Conservation (phyloP, 2,888 invertebrate species). For the Plebejus melissa region DNA sequence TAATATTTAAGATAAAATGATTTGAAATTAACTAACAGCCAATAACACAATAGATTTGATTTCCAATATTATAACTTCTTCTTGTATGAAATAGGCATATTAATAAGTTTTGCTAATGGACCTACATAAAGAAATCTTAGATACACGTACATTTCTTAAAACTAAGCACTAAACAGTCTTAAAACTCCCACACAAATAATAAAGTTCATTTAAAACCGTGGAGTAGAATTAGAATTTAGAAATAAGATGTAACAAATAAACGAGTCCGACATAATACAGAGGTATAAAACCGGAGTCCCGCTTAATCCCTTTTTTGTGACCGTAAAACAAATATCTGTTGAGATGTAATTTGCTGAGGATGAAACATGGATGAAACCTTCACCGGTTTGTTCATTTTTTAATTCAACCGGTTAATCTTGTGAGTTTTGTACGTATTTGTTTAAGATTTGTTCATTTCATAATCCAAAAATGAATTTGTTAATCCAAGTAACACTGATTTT, state of each 20-base stretch:
- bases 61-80: too few species aligned
- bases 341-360: conserved; percentile 19
- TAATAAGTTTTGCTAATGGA: too few species aligned
- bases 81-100: too few species aligned
- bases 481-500: too few species aligned
- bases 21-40: too few species aligned
- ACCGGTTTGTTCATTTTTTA: not conserved
- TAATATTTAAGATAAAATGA: too few species aligned
- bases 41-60: too few species aligned
- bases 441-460: not conserved
- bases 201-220: not conserved
- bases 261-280: not conserved
- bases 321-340: conserved; percentile 22
- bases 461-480: too few species aligned
- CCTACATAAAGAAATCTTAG: too few species aligned
- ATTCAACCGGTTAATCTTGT: not conserved
- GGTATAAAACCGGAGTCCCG: conserved; percentile 19
- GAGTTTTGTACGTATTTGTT: not conserved
- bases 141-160: not conserved
- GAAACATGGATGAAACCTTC: not conserved
- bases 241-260: conserved; percentile 9
- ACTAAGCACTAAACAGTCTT: not conserved
- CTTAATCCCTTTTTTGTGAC: conserved; percentile 29
- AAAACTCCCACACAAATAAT: not conserved
- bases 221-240: not conserved